phyloP scores from a whole-genome alignment of 2,888 invertebrate species.

The Deilephila elpenor region DNA sequence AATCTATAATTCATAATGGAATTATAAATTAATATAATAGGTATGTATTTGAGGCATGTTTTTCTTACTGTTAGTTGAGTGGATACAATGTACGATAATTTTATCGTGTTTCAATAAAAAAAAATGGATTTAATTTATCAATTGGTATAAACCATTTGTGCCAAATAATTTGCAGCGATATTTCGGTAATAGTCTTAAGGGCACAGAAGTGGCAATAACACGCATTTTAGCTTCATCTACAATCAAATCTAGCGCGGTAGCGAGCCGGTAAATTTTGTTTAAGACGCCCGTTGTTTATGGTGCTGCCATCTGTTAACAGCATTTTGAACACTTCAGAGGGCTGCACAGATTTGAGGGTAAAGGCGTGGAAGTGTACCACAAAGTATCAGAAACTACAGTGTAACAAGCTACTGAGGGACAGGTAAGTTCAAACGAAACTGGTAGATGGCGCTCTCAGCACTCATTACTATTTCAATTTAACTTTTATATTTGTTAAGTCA shows the following conservation, averaged over 20 bases:
- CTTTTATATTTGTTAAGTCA: no score
- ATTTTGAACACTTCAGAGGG: conserved; percentile 56
- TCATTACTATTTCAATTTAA: no score
- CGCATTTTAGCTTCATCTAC: conserved; percentile 28
- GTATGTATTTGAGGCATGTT: no score
- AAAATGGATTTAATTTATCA: no score
- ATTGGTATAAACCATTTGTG: no score
- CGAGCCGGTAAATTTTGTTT: conserved; percentile 31
- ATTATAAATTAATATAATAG: no score
- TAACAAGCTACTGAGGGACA: conserved; percentile 62
- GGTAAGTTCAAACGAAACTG: conserved; percentile 55
- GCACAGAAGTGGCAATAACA: conserved; percentile 24
- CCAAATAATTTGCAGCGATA: neutral
- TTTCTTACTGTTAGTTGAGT: no score
- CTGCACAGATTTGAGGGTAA: conserved; percentile 57
- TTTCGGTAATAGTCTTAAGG: neutral
- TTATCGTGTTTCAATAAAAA: no score
- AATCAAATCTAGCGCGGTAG: conserved; percentile 11
- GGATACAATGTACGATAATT: no score
- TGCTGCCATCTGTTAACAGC: conserved; percentile 55
- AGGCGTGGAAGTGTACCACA: conserved; percentile 42
- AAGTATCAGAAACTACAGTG: conserved; percentile 57
- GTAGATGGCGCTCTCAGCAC: conserved; percentile 59
- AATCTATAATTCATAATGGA: no score
- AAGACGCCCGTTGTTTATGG: neutral